Evolutionary conservation across 2,888 invertebrate species (phyloP).

Genomic region (Stenichneumon culpator): DNA sequence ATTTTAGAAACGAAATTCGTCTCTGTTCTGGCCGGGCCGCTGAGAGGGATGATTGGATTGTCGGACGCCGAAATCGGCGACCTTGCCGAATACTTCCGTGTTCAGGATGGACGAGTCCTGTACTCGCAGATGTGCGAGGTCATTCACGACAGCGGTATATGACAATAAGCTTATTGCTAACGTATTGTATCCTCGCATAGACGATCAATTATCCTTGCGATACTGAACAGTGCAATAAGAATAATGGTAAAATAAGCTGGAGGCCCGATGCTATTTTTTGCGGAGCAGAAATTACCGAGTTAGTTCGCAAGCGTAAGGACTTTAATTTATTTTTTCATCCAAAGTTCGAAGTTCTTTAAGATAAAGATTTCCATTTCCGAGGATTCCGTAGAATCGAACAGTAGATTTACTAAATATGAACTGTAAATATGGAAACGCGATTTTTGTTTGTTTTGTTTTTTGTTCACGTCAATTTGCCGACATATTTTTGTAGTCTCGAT

Average conservation of each 20-base stretch:
- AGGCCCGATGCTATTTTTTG: neutral
- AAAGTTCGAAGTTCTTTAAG: neutral
- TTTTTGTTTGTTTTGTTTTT: too few species aligned
- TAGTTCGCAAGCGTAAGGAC: neutral
- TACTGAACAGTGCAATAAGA: neutral
- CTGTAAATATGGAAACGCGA: neutral
- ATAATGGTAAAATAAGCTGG: neutral
- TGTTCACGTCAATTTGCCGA: too few species aligned
- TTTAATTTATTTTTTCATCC: neutral
- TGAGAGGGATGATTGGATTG: conserved; percentile 89
- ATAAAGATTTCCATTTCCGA: neutral
- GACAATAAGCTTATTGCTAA: conserved; percentile 34
- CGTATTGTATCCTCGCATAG: neutral
- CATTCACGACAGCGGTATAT: conserved; percentile 89
- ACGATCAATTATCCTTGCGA: neutral
- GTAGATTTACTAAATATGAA: neutral
- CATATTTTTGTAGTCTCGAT: too few species aligned
- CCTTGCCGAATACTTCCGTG: conserved; percentile 91
- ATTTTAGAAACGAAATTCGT: conserved; percentile 90
- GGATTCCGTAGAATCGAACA: neutral
- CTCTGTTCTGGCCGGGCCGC: conserved; percentile 89
- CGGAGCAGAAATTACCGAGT: too few species aligned
- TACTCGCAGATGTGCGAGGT: conserved; percentile 92
- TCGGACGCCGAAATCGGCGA: conserved; percentile 91
- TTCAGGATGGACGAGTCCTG: conserved; percentile 92